Evolutionary conservation across 2,797 vertebrate genomes (phyloP).

Genomic region (Arnoldichthys spilopterus): DNA sequence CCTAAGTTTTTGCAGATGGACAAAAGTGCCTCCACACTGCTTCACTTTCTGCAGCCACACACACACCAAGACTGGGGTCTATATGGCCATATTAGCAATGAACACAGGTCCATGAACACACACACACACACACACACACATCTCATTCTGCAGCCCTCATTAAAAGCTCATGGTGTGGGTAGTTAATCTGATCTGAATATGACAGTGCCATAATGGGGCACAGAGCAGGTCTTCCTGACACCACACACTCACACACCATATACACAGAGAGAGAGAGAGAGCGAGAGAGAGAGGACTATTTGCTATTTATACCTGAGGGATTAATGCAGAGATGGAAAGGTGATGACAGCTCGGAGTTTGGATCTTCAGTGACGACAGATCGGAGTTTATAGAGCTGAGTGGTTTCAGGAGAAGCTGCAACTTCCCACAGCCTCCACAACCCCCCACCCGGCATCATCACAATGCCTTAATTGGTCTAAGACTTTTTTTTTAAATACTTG

Average conservation of each 20-base stretch:
- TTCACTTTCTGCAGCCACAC: too few species aligned
- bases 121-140: slow-evolving; percentile 33
- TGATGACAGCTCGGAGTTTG: slow-evolving; percentile 6
- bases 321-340: slow-evolving; percentile 11
- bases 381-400: slow-evolving; percentile 13
- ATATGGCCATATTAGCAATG: too few species aligned
- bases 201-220: slow-evolving; percentile 27
- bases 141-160: slow-evolving; percentile 28
- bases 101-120: too few species aligned
- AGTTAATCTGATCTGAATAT: slow-evolving; percentile 39
- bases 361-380: slow-evolving; percentile 52
- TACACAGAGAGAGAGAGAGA: slow-evolving; percentile 10
- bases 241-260: slow-evolving; percentile 24
- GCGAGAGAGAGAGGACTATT: too few species aligned
- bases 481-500: too few species aligned
- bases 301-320: slow-evolving; percentile 34
- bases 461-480: too few species aligned
- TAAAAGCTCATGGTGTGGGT: slow-evolving; percentile 28
- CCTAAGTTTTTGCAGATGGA: too few species aligned
- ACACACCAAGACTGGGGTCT: too few species aligned
- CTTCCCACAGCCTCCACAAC: not conserved
- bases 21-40: too few species aligned
- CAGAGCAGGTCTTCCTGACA: not conserved
- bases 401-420: not conserved
- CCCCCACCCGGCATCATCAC: too few species aligned